Evolutionary conservation across 2,888 invertebrate species (phyloP).

Genomic region (Chirona hameri): DNA sequence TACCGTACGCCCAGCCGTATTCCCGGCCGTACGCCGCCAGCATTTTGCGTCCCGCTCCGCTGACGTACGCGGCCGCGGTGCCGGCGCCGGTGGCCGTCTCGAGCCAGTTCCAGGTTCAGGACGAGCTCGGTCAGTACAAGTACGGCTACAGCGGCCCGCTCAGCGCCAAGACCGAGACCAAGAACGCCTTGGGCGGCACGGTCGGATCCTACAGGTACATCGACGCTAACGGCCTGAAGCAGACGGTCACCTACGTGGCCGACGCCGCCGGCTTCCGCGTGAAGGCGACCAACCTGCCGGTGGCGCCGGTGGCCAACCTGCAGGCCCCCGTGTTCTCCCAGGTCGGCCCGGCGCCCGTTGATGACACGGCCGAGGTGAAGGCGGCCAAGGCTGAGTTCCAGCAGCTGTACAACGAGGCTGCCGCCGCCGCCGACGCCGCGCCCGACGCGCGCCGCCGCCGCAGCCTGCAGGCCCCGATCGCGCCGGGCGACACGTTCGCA

Average conservation of each 20-base stretch:
- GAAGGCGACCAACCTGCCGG: conserved; percentile 59
- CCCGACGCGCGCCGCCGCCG: conserved; percentile 31
- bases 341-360: conserved; percentile 41
- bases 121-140: neutral
- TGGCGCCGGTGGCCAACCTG: conserved; percentile 43
- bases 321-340: conserved; percentile 46
- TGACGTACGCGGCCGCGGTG: neutral
- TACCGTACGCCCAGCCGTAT: neutral
- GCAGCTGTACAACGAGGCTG: conserved; percentile 12
- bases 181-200: conserved; percentile 38
- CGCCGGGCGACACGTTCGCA: neutral
- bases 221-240: conserved; percentile 51
- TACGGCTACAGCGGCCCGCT: conserved; percentile 60
- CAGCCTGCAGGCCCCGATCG: neutral
- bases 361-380: conserved; percentile 48
- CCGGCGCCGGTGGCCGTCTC: neutral
- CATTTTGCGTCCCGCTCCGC: neutral
- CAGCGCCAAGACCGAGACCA: conserved; percentile 58
- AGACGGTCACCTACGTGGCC: conserved; percentile 49
- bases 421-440: conserved; percentile 31
- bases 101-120: neutral
- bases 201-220: conserved; percentile 38
- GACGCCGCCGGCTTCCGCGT: conserved; percentile 56
- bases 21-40: neutral
- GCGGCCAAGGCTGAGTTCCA: conserved; percentile 43